These are phyloP conservation scores for Leptestheria dahalacensis DNA, from an alignment of 1,140 invertebrate genomes.

Conservation along the genomic window DNA sequence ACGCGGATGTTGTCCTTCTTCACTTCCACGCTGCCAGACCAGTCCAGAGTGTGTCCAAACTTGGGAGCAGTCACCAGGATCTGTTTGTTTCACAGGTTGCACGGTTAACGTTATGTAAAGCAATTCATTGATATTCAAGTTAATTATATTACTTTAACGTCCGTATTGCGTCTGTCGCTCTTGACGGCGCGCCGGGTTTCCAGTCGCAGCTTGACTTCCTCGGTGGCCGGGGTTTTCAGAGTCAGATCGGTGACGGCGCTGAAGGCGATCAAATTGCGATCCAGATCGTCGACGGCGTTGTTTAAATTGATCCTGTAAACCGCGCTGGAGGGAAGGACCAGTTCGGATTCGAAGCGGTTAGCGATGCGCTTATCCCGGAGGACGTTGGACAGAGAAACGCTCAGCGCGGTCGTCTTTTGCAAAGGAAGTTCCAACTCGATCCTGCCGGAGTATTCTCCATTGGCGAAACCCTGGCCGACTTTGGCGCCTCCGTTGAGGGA, in stretches of 20 bases:
- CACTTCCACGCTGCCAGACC: slow-evolving; percentile 1
- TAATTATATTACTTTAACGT: background rate
- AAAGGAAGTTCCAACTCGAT: slow-evolving; percentile 11
- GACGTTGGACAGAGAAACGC: background rate
- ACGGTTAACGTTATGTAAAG: no score
- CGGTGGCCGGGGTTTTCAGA: slow-evolving; percentile 5
- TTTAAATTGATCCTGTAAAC: slow-evolving; percentile 2
- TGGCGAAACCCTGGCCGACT: background rate
- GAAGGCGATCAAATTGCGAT: slow-evolving; percentile 2
- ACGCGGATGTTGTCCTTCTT: slow-evolving; percentile 11
- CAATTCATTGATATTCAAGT: background rate
- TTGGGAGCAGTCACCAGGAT: slow-evolving; percentile 6
- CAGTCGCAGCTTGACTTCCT: background rate
- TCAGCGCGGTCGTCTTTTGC: slow-evolving; percentile 2
- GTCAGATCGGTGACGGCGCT: slow-evolving; percentile 11
- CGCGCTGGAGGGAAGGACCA: slow-evolving; percentile 5
- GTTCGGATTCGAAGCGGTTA: slow-evolving; percentile 6
- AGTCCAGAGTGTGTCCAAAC: slow-evolving; percentile 14
- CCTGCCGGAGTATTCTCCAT: slow-evolving; percentile 12
- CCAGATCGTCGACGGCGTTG: slow-evolving; percentile 6
- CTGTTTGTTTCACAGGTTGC: no score
- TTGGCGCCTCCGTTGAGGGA: background rate
- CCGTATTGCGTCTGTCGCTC: slow-evolving; percentile 6
- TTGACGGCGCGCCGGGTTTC: slow-evolving; percentile 5
- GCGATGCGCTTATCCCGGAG: background rate